Evolutionary conservation across 2,797 vertebrate genomes (phyloP).

Genomic region (Bovichtus diacanthus): DNA sequence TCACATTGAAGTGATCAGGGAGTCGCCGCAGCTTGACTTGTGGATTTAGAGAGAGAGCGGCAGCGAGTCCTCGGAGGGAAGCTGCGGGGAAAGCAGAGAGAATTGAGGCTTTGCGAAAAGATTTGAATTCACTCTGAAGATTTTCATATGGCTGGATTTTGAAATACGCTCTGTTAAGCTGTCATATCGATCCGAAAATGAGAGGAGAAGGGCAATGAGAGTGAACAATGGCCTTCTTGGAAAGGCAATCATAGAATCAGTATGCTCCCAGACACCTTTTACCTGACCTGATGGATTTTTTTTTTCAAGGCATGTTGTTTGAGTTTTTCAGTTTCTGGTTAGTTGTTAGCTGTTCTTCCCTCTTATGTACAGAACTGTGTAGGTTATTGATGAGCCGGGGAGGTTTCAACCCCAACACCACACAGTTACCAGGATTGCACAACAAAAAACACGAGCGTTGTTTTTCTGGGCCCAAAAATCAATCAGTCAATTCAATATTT

Average conservation of each 20-base stretch:
- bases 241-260: conserved; percentile 25
- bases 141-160: conserved; percentile 23
- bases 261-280: background rate
- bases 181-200: conserved; percentile 49
- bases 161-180: conserved; percentile 42
- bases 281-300: conserved; percentile 9
- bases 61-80: background rate
- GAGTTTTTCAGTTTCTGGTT: too few species aligned
- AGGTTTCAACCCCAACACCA: background rate
- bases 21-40: conserved; percentile 41
- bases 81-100: conserved; percentile 7
- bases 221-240: conserved; percentile 37
- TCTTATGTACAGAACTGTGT: background rate
- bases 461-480: background rate
- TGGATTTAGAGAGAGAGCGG: conserved; percentile 38
- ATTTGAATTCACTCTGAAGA: conserved; percentile 30
- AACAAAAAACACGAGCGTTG: background rate
- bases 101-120: conserved; percentile 40
- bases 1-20: conserved; percentile 49
- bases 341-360: background rate
- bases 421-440: background rate
- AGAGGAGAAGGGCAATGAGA: conserved; percentile 28
- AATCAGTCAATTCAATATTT: background rate
- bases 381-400: background rate
- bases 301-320: background rate